Base-by-base conservation (phyloP, 1,140 invertebrate species). In the Wiebesia pumilae region DNA sequence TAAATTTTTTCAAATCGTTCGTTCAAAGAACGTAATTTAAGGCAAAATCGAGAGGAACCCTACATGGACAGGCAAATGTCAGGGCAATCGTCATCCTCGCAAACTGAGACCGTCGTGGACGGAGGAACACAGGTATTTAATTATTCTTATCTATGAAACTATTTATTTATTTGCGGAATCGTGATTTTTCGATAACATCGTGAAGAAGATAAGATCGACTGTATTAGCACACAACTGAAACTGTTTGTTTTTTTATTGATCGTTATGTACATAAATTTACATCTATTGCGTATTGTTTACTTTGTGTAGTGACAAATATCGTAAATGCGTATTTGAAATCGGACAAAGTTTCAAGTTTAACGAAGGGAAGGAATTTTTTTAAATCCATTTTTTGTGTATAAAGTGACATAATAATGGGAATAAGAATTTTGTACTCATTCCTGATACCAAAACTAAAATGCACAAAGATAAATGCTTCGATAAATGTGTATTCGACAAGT, bases 51-150 rank as follows among this genome's bases (percentile, higher is more conserved):
- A 75, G n/a, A 43, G 71, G 12, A n/a, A n/a, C 4, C 27, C 7
- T 62, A 86, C 51, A 87, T 87, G 87, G 87, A 87, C 27, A 69
- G 54, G 30, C 83, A 81, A 82, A 82, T 83, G 83, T 82, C 83
- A 62, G 75, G 77, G 21, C 83, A 87, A 51, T 81, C 87, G 58
- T 67, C 86, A 35, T 73, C 78, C 35, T 85, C 87, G 38, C 87
- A 87, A 84, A 87, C 87, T 3, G 87, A 87, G 27, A 87, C 87
- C n/a, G 83, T 87, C 58, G 87, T 87, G n/a, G 87, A 87, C 73
- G 87, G 87, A n/a, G 83, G 58, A 65, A 85, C 83, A 14, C 87
- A 87, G 87, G 87, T 87, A 87, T 58, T 51, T 75, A 85, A 40
- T 43, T 73, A 54, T 85, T 27, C 77, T 84, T 51, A 43, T 83